Conservation (phyloP, 53 echinoderm and acorn worm genomes). For the Pentamera pediparva region DNA sequence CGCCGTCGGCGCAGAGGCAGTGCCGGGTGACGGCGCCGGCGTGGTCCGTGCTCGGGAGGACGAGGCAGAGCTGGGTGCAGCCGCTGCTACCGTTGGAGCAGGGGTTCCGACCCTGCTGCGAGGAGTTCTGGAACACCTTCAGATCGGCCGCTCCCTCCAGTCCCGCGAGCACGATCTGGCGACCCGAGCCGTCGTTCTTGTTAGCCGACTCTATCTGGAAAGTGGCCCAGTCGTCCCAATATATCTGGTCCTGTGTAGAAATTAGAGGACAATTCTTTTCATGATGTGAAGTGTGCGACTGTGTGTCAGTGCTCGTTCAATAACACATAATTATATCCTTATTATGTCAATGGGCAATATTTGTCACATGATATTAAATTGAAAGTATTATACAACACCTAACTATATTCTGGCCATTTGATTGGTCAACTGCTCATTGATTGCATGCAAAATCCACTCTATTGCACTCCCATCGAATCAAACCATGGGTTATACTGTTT, state of each 20-base stretch:
- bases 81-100: constrained; percentile 47
- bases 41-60: constrained; percentile 29
- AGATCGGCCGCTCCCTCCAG: constrained; percentile 74
- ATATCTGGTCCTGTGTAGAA: constrained; percentile 57
- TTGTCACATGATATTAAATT: too few relatives aligned
- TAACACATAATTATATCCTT: too few relatives aligned
- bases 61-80: constrained; percentile 80
- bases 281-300: too few relatives aligned
- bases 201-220: constrained; percentile 66
- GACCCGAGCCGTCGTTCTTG: constrained; percentile 56
- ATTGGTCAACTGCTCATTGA: too few relatives aligned
- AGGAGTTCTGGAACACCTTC: constrained; percentile 80
- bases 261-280: not conserved
- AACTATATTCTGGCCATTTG: too few relatives aligned
- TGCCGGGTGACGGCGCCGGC: constrained; percentile 27
- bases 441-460: too few relatives aligned
- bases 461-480: too few relatives aligned
- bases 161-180: constrained; percentile 19
- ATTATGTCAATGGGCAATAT: too few relatives aligned
- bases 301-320: too few relatives aligned
- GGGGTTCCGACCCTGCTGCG: constrained; percentile 83
- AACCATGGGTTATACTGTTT: too few relatives aligned
- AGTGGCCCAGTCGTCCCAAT: constrained; percentile 91
- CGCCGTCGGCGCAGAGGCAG: constrained; percentile 77
- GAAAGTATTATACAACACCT: too few relatives aligned